These are phyloP conservation scores for Florisuga fusca DNA, from an alignment of 2,797 vertebrate genomes.

Conservation along the genomic window DNA sequence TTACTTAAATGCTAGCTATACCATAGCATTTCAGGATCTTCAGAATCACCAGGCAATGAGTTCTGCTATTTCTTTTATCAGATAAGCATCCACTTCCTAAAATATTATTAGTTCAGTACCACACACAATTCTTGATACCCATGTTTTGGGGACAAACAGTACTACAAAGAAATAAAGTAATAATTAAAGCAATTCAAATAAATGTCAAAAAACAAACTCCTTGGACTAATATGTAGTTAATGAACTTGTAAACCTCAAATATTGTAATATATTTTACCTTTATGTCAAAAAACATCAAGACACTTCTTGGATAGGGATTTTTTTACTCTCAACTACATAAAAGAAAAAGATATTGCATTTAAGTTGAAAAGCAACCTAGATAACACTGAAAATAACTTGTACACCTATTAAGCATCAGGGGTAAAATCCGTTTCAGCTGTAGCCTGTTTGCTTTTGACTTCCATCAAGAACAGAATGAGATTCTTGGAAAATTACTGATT, in stretches of 20 bases:
- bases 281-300: not conserved
- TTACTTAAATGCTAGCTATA: not conserved
- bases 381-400: not conserved
- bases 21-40: not conserved
- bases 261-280: not conserved
- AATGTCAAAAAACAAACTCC: not conserved
- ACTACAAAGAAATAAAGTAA: conserved; percentile 43
- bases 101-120: not conserved
- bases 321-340: not conserved
- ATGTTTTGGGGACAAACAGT: conserved; percentile 26
- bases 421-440: not conserved
- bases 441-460: not conserved
- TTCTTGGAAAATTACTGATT: not conserved
- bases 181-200: not conserved
- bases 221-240: not conserved
- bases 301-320: not conserved
- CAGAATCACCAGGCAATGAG: not conserved
- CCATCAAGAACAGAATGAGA: not conserved
- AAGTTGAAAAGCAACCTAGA: not conserved
- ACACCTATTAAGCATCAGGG: not conserved
- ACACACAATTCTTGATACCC: not conserved
- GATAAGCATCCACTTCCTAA: not conserved
- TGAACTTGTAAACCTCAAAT: not conserved
- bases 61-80: not conserved
- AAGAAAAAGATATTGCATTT: not conserved